Evolutionary conservation across 2,113 vertebrate species (phyloP), one percentile per base, ranked within the genome.

Genomic region (Elachura formosa): DNA sequence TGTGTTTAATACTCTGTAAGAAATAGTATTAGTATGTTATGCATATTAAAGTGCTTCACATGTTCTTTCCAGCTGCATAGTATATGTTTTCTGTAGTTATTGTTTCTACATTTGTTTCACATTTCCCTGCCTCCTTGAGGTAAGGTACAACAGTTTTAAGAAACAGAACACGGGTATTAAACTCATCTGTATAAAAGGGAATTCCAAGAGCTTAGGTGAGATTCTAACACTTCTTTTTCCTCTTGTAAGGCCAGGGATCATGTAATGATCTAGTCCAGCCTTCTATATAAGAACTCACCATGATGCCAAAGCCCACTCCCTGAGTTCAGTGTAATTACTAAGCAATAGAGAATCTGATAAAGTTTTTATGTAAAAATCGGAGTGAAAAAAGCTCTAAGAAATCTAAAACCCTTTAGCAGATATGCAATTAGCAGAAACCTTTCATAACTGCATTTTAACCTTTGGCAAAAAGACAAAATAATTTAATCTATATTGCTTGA

Each of bases 71-170:
- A 92, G 80, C 48, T 89, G 80, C 61, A 28, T 43, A 67, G 89
- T 77, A 87, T 59, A 56, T 64, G 52, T 56, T 81, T 89, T 87
- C 84, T 87, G 77, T 78, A 81, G 64, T 64, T 89, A 54, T 56
- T 78, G 26, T 82, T 94, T 89, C 66, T 83, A 87, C 90, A 96
- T 91, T 96, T 85, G 71, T 85, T 94, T 96, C 41, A 72, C 83
- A 95, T 94, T 94, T 96, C 40, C 52, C 83, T 82, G 64, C 33
- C 40, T 91, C 45, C 91, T 91, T 93, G 69, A 95, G 94, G 73
- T 48, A 82, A 91, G 26, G 31, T 40, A 72, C 81, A 89, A 75
- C 48, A 45, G 22, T 82, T 96, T 89, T 75, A 62, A 91, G 58
- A 81, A 89, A 12, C 54, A 75, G 56, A 89, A 24, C 58, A 46